Evolutionary conservation across 2,113 vertebrate genomes (phyloP).

Genomic region (Indri indri): DNA sequence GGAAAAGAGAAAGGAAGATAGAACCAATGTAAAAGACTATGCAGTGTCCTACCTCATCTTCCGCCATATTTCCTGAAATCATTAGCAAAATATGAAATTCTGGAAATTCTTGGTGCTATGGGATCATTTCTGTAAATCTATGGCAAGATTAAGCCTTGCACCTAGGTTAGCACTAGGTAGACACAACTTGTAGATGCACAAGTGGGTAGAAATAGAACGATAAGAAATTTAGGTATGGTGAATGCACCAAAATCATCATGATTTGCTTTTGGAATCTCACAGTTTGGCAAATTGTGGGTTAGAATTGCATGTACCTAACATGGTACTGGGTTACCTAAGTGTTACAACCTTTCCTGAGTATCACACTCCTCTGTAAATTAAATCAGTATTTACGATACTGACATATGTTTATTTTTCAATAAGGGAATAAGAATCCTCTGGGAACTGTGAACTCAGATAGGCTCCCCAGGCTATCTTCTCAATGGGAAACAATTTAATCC

Average conservation of each 20-base stretch:
- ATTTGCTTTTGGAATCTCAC: neutral
- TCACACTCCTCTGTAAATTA: neutral
- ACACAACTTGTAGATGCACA: neutral
- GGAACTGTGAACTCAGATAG: conserved; percentile 5
- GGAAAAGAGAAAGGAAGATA: neutral
- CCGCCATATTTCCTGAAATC: neutral
- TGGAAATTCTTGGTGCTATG: neutral
- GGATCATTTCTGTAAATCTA: neutral
- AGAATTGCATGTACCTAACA: neutral
- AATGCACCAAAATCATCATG: neutral
- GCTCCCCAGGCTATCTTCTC: neutral
- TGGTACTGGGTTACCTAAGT: neutral
- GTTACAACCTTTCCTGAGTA: neutral
- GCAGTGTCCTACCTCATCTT: neutral
- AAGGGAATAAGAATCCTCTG: neutral
- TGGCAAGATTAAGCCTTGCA: neutral
- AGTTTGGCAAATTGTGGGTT: neutral
- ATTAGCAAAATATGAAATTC: conserved; percentile 1
- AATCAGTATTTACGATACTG: neutral
- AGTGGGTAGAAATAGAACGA: neutral
- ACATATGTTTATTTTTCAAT: conserved; percentile 33
- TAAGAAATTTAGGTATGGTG: neutral
- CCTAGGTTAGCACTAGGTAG: neutral
- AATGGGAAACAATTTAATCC: neutral
- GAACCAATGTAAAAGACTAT: neutral